Percentiles rank a stretch among this genome's conserved stretches.
These are phyloP conservation scores for Parauchenoglanis ngamensis DNA, from an alignment of 2,797 vertebrate genomes.

Conservation along the genomic window DNA sequence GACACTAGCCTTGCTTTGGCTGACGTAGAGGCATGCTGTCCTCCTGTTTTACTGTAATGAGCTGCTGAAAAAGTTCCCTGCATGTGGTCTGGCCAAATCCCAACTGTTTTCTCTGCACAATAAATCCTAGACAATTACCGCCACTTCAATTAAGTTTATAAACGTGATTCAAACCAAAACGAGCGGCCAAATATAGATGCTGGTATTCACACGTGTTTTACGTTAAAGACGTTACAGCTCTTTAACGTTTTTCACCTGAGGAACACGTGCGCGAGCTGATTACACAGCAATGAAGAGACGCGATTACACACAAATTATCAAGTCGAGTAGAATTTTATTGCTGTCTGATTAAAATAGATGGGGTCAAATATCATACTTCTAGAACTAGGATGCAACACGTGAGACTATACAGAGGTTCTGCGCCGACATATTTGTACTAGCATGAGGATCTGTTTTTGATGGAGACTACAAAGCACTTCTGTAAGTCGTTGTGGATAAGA, in stretches of 20 bases:
- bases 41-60: slow-evolving; percentile 47
- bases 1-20: not conserved
- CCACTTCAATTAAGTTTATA: slow-evolving; percentile 53
- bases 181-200: slow-evolving; percentile 50
- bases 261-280: not conserved
- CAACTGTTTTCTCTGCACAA: slow-evolving; percentile 51
- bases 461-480: not conserved
- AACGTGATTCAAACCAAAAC: slow-evolving; percentile 59
- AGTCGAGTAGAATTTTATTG: not conserved
- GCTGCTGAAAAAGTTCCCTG: slow-evolving; percentile 61
- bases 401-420: not conserved
- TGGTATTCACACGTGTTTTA: slow-evolving; percentile 29
- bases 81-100: slow-evolving; percentile 49
- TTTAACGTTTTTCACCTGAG: slow-evolving; percentile 16
- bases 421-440: not conserved
- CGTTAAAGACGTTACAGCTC: slow-evolving; percentile 16
- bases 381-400: not conserved
- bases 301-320: slow-evolving; percentile 2
- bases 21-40: not conserved
- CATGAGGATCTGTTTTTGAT: not conserved
- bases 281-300: not conserved
- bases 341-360: not conserved
- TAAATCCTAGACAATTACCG: slow-evolving; percentile 59
- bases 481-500: not conserved
- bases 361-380: not conserved